Evolutionary conservation across 2,888 invertebrate species (phyloP), one percentile per base, ranked within the genome.

Genomic region (Bibio marci): DNA sequence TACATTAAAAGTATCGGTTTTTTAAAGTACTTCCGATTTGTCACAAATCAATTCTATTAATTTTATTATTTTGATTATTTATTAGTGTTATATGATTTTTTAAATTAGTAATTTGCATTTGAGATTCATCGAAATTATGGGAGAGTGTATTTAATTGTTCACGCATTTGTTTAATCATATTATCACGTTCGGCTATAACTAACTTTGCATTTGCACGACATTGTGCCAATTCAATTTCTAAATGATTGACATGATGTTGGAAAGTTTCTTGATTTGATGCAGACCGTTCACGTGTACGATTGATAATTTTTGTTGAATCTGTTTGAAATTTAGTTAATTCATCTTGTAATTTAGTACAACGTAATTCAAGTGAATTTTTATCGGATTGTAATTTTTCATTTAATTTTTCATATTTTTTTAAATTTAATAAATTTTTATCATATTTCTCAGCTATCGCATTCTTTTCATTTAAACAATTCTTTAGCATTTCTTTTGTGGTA

Each of bases 111-210:
- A 62, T 60, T 41, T 61, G 59, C 38, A 54, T 56, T 48, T 61
- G 59, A 2, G 60, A 59, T 5, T 58, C 54, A 42, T 59, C 59
- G 31, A 61, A 62, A 37, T 57, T 58, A 39, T 55, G 53, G 7
- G 57, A 58, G 11, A 62, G 44, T 7, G 52, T 53, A 30, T 56
- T 55, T 3, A 62, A 46, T 40, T 61, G 59, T 3, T 50, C 50
- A 44, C 60, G 58, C 41, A 62, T 46, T 39, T 59, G 56, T 26
- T 53, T 52, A 31, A 61, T 60, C 2, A 57, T 47, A 18, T 53
- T 56, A 39, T 62, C 59, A 1, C 61, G 55, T 37, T 62, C 59
- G 38, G 56, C 52, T 10, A 61, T 51, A 4, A 57, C 44, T 22
- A 52, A 49, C 2, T 51, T 48, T 4, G 59, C 55, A 5, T 58